A percentile compares a stretch with the other conserved stretches of the same genome.
These are phyloP conservation scores for Adelges cooleyi DNA, from an alignment of 1,140 invertebrate species.

Conservation along the genomic window DNA sequence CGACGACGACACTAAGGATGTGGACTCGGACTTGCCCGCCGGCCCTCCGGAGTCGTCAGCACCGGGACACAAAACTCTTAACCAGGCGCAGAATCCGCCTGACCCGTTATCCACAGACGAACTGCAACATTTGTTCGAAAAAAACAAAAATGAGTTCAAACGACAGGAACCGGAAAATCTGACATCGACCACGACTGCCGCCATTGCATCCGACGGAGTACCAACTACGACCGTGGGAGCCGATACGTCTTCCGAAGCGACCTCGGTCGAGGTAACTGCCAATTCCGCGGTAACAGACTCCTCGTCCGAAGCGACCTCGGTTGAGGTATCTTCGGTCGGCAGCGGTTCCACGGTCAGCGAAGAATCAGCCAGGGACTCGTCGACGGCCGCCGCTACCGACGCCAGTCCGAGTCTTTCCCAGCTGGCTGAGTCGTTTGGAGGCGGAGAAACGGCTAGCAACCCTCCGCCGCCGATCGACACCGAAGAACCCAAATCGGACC, in stretches of 20 bases:
- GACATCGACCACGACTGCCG: neutral
- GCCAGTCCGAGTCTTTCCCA: constrained; percentile 46
- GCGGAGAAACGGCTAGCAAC: constrained; percentile 41
- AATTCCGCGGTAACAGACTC: neutral
- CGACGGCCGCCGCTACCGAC: neutral
- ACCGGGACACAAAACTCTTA: neutral
- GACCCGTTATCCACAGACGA: constrained; percentile 41
- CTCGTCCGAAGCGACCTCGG: neutral
- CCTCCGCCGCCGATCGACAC: constrained; percentile 45
- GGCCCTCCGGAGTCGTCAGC: neutral
- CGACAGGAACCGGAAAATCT: constrained; percentile 37
- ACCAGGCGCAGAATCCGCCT: constrained; percentile 33
- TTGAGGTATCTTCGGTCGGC: constrained; percentile 36
- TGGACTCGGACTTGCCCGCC: neutral
- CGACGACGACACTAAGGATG: constrained; percentile 10
- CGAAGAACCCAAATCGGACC: constrained; percentile 41
- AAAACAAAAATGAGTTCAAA: constrained; percentile 42
- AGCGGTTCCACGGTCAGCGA: constrained; percentile 12
- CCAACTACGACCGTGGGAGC: neutral
- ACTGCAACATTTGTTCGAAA: constrained; percentile 37
- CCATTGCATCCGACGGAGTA: neutral
- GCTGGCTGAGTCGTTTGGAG: constrained; percentile 65
- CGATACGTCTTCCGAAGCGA: constrained; percentile 28
- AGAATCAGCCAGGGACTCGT: neutral
- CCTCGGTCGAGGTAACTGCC: neutral